These are phyloP conservation scores for Myxocyprinus asiaticus DNA, from an alignment of 2,113 vertebrate genomes.

Conservation along the genomic window DNA sequence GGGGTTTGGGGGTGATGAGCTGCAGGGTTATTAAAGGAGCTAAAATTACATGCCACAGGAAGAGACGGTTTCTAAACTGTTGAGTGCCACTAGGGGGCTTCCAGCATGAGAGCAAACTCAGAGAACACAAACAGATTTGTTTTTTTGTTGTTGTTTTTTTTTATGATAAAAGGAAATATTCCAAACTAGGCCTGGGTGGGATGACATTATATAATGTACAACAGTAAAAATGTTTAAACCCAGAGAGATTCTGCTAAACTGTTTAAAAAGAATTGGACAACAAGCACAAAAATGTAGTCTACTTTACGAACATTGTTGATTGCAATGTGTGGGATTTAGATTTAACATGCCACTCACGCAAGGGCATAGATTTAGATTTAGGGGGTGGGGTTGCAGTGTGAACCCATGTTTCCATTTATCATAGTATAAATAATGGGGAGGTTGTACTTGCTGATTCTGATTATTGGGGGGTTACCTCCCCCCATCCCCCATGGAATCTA, in stretches of 20 bases:
- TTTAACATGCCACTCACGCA: neutral
- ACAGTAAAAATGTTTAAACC: neutral
- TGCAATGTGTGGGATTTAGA: neutral
- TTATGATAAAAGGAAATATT: conserved; percentile 19
- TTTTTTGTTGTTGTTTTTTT: too few relatives aligned
- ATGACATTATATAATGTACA: neutral
- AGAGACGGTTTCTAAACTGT: conserved; percentile 29
- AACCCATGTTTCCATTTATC: too few relatives aligned
- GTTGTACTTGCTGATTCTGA: too few relatives aligned
- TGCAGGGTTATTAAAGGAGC: conserved; percentile 55
- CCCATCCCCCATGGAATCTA: too few relatives aligned
- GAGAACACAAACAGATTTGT: neutral
- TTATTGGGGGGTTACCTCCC: too few relatives aligned
- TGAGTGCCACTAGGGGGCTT: conserved; percentile 59
- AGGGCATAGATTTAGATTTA: too few relatives aligned
- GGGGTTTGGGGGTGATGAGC: conserved; percentile 47
- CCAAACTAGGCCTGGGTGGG: neutral
- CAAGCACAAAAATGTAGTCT: neutral
- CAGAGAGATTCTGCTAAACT: too few relatives aligned
- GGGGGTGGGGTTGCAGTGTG: too few relatives aligned
- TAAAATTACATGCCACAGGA: conserved; percentile 40
- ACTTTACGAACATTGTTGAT: neutral
- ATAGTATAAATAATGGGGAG: too few relatives aligned
- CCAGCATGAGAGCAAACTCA: conserved; percentile 26
- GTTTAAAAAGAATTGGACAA: neutral